phyloP scores from a whole-genome alignment of 2,797 vertebrate genomes.

The Erpetoichthys calabaricus region DNA sequence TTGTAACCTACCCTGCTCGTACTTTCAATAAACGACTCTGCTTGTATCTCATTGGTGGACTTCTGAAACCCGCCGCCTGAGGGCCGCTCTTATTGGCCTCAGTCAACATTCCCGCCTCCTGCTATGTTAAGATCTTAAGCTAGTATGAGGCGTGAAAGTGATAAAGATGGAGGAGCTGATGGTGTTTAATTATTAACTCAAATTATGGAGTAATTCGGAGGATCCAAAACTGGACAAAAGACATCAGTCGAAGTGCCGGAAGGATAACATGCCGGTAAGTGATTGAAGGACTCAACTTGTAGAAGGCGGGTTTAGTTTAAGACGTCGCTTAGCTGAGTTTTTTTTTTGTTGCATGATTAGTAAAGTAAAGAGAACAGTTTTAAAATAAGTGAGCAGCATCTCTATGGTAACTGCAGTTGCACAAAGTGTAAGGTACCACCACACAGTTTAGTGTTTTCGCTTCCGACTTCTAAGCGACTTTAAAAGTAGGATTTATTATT shows the following conservation, averaged over 20 bases:
- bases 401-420: no score
- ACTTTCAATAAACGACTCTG: no score
- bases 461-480: no score
- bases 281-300: no score
- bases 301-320: no score
- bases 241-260: slow-evolving; percentile 18
- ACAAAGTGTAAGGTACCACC: no score
- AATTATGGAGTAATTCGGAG: slow-evolving; percentile 38
- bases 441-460: no score
- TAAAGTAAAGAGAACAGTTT: no score
- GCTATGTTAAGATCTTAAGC: slow-evolving; percentile 22
- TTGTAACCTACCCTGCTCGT: slow-evolving; percentile 33
- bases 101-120: slow-evolving; percentile 19
- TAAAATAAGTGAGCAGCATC: no score
- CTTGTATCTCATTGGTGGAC: slow-evolving; percentile 20
- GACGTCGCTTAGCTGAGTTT: no score
- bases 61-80: slow-evolving; percentile 4
- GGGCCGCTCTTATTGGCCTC: slow-evolving; percentile 32
- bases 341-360: no score
- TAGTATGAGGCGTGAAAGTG: slow-evolving; percentile 54
- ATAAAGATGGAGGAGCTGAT: slow-evolving; percentile 47
- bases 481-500: no score
- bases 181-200: slow-evolving; percentile 42
- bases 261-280: slow-evolving; percentile 61
- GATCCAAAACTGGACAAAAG: slow-evolving; percentile 12